These are phyloP conservation scores for Flexamia atlantica DNA, from an alignment of 2,888 invertebrate species.

Conservation along the genomic window DNA sequence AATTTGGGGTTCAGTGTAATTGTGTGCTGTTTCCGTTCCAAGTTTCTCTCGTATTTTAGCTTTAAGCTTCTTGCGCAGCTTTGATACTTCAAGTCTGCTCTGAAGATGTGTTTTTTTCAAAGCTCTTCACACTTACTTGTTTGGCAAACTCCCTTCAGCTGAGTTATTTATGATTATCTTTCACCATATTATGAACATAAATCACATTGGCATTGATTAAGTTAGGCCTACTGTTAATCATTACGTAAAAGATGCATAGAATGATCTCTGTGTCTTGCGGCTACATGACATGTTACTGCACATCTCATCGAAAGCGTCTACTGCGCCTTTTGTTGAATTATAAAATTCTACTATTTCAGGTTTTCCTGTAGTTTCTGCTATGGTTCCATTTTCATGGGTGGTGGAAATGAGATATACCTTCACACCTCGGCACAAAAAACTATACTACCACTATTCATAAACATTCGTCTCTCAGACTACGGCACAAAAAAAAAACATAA, in stretches of 20 bases:
- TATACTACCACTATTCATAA: too few relatives aligned
- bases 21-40: slow-evolving; percentile 29
- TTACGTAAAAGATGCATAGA: slow-evolving; percentile 50
- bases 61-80: slow-evolving; percentile 45
- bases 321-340: too few relatives aligned
- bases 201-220: slow-evolving; percentile 56
- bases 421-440: too few relatives aligned
- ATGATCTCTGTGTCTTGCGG: slow-evolving; percentile 49
- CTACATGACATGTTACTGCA: slow-evolving; percentile 55
- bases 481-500: too few relatives aligned
- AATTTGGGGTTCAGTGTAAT: slow-evolving; percentile 36
- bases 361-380: too few relatives aligned
- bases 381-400: slow-evolving; percentile 57
- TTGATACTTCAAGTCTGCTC: slow-evolving; percentile 35
- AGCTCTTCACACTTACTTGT: slow-evolving; percentile 40
- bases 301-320: slow-evolving; percentile 61
- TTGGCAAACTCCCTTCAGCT: slow-evolving; percentile 50
- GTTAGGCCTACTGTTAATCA: slow-evolving; percentile 57
- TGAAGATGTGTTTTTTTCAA: slow-evolving; percentile 57
- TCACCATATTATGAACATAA: too few relatives aligned
- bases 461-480: too few relatives aligned
- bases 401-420: slow-evolving; percentile 59
- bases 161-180: slow-evolving; percentile 47
- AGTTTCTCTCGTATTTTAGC: slow-evolving; percentile 45
- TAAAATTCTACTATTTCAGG: too few relatives aligned